phyloP scores from a whole-genome alignment of 1,140 invertebrate genomes.

The Cydia fagiglandana region DNA sequence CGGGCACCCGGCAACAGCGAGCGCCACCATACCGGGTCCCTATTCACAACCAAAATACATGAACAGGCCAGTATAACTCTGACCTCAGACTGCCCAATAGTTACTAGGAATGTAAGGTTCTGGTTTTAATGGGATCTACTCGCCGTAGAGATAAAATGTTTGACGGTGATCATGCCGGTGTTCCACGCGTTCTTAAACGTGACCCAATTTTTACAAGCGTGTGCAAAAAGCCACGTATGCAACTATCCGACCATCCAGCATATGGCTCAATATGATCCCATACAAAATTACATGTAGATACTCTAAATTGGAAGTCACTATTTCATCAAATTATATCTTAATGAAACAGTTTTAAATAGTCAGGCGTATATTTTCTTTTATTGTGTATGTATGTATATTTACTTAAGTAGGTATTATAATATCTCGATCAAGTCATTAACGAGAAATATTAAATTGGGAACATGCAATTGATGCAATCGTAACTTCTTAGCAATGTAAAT shows the following conservation, averaged over 20 bases:
- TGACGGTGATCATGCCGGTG: not conserved
- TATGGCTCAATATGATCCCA: not conserved
- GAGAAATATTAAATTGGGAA: too few relatives aligned
- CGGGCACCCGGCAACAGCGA: constrained; percentile 36
- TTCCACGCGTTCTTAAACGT: not conserved
- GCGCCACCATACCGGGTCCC: constrained; percentile 10
- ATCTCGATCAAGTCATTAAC: too few relatives aligned
- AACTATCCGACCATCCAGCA: not conserved
- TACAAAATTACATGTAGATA: too few relatives aligned
- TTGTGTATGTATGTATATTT: too few relatives aligned
- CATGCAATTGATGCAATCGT: not conserved
- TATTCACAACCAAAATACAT: constrained; percentile 3
- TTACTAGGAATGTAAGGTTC: not conserved
- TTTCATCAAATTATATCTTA: too few relatives aligned
- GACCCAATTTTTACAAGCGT: not conserved
- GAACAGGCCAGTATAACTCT: not conserved
- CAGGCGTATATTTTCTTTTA: too few relatives aligned
- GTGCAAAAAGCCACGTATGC: not conserved
- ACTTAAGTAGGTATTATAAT: too few relatives aligned
- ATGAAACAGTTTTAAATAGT: too few relatives aligned
- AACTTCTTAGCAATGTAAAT: not conserved
- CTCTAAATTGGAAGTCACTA: too few relatives aligned
- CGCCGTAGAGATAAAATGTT: not conserved
- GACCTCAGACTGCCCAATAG: not conserved
- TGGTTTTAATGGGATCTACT: not conserved